phyloP scores from a whole-genome alignment of 2,888 invertebrate genomes.

The Polydrusus pterygomalis region DNA sequence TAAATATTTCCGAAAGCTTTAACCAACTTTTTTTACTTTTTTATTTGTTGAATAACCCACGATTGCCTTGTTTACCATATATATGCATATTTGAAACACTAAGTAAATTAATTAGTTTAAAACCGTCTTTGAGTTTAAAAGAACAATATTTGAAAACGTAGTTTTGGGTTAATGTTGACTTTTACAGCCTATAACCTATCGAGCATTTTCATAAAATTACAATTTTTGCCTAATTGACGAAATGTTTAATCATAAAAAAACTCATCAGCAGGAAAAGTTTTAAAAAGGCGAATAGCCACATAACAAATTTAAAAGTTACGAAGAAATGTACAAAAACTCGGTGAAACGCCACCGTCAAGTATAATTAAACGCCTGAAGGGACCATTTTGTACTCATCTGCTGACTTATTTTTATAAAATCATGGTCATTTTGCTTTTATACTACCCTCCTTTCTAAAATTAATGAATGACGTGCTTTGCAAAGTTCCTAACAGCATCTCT shows the following conservation, averaged over 20 bases:
- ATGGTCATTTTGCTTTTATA: conserved; percentile 41
- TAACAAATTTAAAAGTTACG: conserved; percentile 8
- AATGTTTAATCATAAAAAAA: conserved; percentile 12
- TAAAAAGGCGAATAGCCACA: neutral
- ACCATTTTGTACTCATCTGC: conserved; percentile 41
- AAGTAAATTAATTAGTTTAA: no score
- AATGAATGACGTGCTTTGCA: conserved; percentile 31
- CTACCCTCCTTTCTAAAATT: conserved; percentile 40
- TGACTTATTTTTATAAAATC: conserved; percentile 49
- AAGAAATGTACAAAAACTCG: conserved; percentile 29
- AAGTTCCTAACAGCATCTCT: conserved; percentile 37
- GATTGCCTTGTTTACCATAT: no score
- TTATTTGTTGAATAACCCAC: no score
- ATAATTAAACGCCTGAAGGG: conserved; percentile 47
- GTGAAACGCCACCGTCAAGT: conserved; percentile 43
- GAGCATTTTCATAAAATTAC: neutral
- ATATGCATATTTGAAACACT: no score
- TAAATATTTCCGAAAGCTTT: no score
- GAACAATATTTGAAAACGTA: no score
- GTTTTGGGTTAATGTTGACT: no score
- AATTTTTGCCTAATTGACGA: neutral
- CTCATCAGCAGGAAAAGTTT: neutral
- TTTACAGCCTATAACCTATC: no score
- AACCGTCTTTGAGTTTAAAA: no score
- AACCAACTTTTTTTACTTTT: no score